A percentile compares a stretch with the other conserved stretches of the same genome.
Evolutionary conservation across 2,888 invertebrate genomes (phyloP).

Genomic region (Baronia brevicornis): DNA sequence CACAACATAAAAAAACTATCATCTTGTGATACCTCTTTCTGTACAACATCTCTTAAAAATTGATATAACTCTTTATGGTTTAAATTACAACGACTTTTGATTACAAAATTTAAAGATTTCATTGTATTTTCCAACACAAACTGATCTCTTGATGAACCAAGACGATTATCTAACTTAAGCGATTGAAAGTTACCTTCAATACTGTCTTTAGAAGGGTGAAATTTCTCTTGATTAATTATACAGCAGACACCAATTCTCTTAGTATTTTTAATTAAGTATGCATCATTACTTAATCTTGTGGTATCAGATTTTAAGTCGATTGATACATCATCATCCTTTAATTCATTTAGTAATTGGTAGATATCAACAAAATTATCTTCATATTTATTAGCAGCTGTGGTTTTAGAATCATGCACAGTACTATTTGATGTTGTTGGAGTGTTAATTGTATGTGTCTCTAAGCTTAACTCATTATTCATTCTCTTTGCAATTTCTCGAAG

Average conservation of each 20-base stretch:
- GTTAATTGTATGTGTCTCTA: conserved; percentile 11
- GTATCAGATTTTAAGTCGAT: conserved; percentile 43
- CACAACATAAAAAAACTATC: conserved; percentile 64
- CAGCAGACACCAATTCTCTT: conserved; percentile 53
- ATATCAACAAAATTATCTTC: conserved; percentile 22
- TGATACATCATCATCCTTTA: conserved; percentile 32
- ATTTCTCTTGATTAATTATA: conserved; percentile 61
- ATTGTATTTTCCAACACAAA: conserved; percentile 42
- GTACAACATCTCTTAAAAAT: conserved; percentile 43
- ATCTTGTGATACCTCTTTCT: conserved; percentile 33
- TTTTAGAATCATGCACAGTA: conserved; percentile 15
- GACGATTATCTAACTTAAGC: conserved; percentile 32
- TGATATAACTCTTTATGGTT: conserved; percentile 40
- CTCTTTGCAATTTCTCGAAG: conserved; percentile 37
- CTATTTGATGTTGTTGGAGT: conserved; percentile 20
- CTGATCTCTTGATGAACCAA: conserved; percentile 50
- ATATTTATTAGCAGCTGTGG: no score
- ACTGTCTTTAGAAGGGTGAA: conserved; percentile 50
- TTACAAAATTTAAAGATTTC: conserved; percentile 48
- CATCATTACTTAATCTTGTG: conserved; percentile 26
- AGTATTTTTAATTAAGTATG: conserved; percentile 48
- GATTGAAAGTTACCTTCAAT: conserved; percentile 30
- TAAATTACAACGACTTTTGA: conserved; percentile 42
- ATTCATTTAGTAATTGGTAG: conserved; percentile 34
- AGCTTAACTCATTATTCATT: conserved; percentile 23